These are phyloP conservation scores for Tokudaia muenninki DNA, from an alignment of 2,797 vertebrate genomes.

Conservation along the genomic window DNA sequence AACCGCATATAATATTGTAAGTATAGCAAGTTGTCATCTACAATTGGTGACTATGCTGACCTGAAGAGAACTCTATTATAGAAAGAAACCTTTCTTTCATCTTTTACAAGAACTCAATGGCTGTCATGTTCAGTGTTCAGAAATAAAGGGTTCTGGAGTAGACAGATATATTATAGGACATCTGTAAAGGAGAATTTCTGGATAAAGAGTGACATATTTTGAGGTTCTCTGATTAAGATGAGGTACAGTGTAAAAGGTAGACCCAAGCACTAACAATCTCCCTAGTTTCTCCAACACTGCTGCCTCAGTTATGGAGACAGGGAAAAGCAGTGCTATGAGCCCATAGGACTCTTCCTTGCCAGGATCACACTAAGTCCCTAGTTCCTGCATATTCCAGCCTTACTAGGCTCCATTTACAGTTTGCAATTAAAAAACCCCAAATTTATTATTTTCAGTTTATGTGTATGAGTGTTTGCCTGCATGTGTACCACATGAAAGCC, in stretches of 20 bases:
- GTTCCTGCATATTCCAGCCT: background rate
- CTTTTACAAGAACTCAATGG: conserved; percentile 24
- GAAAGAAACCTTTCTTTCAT: background rate
- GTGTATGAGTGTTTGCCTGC: background rate
- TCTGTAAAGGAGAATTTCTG: conserved; percentile 58
- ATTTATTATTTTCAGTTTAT: background rate
- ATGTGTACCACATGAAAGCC: background rate
- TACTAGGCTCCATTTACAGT: background rate
- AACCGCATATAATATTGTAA: background rate
- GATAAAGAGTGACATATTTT: conserved; percentile 68
- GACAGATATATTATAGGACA: conserved; percentile 3
- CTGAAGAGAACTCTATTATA: background rate
- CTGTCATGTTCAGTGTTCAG: background rate
- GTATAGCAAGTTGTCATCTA: background rate
- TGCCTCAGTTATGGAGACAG: background rate
- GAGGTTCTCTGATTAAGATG: conserved; percentile 34
- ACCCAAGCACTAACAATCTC: background rate
- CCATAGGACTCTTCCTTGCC: background rate
- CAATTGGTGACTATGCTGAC: background rate
- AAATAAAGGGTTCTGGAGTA: background rate
- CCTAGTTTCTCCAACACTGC: background rate
- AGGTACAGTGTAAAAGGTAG: background rate
- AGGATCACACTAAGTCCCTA: background rate
- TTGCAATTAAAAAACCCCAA: background rate
- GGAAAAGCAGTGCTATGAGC: background rate